phyloP scores from a whole-genome alignment of 2,113 vertebrate species.

The Lipotes vexillifer region DNA sequence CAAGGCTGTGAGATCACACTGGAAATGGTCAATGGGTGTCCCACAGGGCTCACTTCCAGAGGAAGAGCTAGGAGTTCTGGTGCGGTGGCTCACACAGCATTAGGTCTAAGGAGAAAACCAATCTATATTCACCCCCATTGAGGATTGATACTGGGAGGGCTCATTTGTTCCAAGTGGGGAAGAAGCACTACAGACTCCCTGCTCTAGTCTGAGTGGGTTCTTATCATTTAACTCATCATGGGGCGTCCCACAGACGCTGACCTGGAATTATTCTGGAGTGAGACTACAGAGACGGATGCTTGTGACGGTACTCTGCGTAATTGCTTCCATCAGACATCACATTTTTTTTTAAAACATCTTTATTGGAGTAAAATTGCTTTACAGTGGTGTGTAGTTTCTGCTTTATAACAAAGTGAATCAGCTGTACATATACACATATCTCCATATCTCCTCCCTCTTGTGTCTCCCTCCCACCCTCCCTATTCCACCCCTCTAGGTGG shows the following conservation, averaged over 20 bases:
- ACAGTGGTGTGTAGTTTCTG: too few relatives aligned
- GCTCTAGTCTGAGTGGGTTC: slow-evolving; percentile 47
- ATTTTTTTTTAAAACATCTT: not conserved
- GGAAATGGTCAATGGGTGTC: slow-evolving; percentile 58
- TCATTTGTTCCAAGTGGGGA: slow-evolving; percentile 66
- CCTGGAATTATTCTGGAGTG: slow-evolving; percentile 63
- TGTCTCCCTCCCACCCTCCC: too few relatives aligned
- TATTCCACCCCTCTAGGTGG: too few relatives aligned
- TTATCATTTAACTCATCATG: slow-evolving; percentile 54
- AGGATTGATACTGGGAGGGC: slow-evolving; percentile 56
- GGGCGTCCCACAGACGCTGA: slow-evolving; percentile 52
- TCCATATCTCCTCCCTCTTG: too few relatives aligned
- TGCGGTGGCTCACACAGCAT: slow-evolving; percentile 40
- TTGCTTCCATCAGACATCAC: slow-evolving; percentile 7
- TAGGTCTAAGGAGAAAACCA: slow-evolving; percentile 67
- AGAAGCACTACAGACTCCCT: slow-evolving; percentile 34
- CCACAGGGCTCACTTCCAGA: slow-evolving; percentile 42
- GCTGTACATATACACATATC: too few relatives aligned
- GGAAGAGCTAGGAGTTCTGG: slow-evolving; percentile 44
- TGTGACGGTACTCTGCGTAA: not conserved
- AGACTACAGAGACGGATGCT: slow-evolving; percentile 20
- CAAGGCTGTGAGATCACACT: not conserved
- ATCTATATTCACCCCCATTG: slow-evolving; percentile 59
- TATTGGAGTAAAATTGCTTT: too few relatives aligned
- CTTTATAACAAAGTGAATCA: too few relatives aligned